These are phyloP conservation scores for Drosophila mojavensis DNA, from an alignment of 1,140 invertebrate genomes.

Conservation along the genomic window DNA sequence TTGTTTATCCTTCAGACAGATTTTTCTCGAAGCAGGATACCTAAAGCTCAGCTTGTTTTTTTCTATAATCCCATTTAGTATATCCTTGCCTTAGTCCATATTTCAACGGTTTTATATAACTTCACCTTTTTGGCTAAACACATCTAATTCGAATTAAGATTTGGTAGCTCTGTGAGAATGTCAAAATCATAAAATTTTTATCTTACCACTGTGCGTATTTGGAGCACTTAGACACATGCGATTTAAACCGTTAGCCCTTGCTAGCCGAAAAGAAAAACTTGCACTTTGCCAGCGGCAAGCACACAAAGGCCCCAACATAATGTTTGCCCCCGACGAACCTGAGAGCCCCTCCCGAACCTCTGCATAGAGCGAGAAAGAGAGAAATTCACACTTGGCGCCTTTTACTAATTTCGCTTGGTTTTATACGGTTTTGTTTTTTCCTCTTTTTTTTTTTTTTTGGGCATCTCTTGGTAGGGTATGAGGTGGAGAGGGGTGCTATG, in stretches of 20 bases:
- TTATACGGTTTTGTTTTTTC: conserved; percentile 21
- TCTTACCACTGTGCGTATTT: too few species aligned
- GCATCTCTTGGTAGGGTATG: background rate
- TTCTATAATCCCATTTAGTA: background rate
- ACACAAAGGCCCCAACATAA: conserved; percentile 57
- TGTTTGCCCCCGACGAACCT: conserved; percentile 13
- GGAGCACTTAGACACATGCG: conserved; percentile 1
- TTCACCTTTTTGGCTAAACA: too few species aligned
- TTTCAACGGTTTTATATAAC: too few species aligned
- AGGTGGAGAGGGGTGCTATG: too few species aligned
- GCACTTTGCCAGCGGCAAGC: conserved; percentile 51
- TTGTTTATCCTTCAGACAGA: background rate
- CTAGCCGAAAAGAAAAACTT: conserved; percentile 52
- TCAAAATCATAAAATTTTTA: too few species aligned
- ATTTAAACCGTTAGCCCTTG: conserved; percentile 60
- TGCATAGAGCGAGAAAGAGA: conserved; percentile 13
- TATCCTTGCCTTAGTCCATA: too few species aligned
- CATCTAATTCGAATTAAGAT: too few species aligned
- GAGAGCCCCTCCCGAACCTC: conserved; percentile 14
- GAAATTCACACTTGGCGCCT: conserved; percentile 65
- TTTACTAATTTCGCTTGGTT: conserved; percentile 62
- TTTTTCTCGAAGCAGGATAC: too few species aligned
- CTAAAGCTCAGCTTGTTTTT: too few species aligned
- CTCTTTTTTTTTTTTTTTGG: conserved; percentile 4
- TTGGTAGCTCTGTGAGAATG: too few species aligned